Conservation (phyloP, 2,113 vertebrate species). For the Melospiza georgiana region DNA sequence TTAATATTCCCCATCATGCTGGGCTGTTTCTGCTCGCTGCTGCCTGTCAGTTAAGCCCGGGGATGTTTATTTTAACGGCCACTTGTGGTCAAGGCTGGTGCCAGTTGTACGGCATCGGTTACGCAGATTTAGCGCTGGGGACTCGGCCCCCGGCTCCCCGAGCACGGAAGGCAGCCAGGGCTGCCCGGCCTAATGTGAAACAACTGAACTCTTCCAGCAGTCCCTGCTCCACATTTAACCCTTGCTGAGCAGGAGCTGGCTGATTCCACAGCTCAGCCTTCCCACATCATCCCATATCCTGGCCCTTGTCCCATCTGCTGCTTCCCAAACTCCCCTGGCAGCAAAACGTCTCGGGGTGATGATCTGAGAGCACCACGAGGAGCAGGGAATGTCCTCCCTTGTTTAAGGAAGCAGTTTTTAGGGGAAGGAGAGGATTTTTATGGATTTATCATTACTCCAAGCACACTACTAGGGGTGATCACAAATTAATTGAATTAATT, state of each 20-base stretch:
- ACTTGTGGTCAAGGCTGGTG: slow-evolving; percentile 74
- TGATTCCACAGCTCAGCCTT: neutral
- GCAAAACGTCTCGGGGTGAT: neutral
- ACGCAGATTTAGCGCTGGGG: slow-evolving; percentile 48
- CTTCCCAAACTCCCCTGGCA: fast-evolving
- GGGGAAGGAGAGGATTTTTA: neutral
- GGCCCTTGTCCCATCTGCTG: neutral
- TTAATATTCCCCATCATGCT: slow-evolving; percentile 50
- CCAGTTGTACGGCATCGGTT: slow-evolving; percentile 63
- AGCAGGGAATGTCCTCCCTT: neutral
- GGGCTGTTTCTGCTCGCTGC: slow-evolving; percentile 51
- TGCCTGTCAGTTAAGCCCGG: slow-evolving; percentile 62
- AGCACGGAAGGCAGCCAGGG: slow-evolving; percentile 53
- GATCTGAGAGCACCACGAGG: neutral
- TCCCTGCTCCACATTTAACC: slow-evolving; percentile 23
- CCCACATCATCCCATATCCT: fast-evolving
- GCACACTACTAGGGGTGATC: neutral
- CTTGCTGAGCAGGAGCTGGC: neutral
- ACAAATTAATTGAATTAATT: neutral
- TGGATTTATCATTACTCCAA: neutral
- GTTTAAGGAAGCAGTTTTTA: neutral
- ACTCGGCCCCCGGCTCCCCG: slow-evolving; percentile 39
- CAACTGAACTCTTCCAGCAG: slow-evolving; percentile 57
- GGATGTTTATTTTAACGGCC: slow-evolving; percentile 74
- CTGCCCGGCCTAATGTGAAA: slow-evolving; percentile 51